phyloP scores from a whole-genome alignment of 2,113 vertebrate species.

The Antechinus stuartii region DNA sequence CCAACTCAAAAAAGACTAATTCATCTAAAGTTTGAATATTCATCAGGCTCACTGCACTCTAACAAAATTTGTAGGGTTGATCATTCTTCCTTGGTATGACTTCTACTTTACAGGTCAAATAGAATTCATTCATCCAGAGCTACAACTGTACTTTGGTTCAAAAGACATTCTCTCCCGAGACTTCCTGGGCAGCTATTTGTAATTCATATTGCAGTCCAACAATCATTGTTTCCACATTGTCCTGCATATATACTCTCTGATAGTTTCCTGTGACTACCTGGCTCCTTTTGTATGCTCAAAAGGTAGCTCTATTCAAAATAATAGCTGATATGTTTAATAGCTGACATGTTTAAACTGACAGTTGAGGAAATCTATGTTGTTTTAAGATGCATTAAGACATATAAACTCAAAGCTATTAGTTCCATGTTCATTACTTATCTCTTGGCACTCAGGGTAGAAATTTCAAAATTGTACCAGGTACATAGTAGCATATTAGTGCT shows the following conservation, averaged over 20 bases:
- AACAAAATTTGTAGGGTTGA: neutral
- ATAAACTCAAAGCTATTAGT: neutral
- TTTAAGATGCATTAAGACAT: neutral
- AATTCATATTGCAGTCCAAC: neutral
- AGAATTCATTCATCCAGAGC: neutral
- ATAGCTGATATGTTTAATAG: no score
- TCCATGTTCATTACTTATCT: neutral
- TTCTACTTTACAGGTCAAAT: neutral
- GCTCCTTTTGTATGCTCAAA: neutral
- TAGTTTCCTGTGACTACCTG: neutral
- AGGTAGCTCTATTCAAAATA: neutral
- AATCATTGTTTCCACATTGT: neutral
- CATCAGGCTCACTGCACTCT: neutral
- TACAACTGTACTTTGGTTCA: neutral
- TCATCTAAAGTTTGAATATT: neutral
- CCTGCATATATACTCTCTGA: neutral
- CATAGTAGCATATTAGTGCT: neutral
- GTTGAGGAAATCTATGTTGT: neutral
- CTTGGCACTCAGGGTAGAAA: neutral
- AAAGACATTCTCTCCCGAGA: neutral
- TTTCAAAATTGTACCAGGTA: neutral
- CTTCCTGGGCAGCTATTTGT: neutral
- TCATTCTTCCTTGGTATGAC: neutral
- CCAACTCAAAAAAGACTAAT: neutral
- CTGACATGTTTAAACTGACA: neutral